Percentiles rank a stretch among this genome's conserved stretches.
Evolutionary conservation across 2,797 vertebrate genomes (phyloP).

Genomic region (Danio aesculapii): DNA sequence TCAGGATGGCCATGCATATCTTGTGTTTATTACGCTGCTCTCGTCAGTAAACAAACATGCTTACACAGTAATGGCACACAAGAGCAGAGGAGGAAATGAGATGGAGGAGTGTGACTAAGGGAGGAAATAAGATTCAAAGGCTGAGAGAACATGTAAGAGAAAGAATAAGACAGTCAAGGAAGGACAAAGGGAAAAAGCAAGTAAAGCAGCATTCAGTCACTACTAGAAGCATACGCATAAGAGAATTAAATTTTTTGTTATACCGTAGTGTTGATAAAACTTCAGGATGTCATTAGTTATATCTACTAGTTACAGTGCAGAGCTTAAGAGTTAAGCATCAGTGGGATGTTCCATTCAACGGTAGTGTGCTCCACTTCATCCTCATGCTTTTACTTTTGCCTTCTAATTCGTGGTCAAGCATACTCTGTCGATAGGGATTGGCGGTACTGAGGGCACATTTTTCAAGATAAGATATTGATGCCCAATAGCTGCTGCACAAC

Average conservation of each 20-base stretch:
- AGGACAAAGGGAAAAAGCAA: neutral
- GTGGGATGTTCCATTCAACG: no score
- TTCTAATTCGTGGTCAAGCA: no score
- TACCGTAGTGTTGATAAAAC: neutral
- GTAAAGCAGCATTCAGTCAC: neutral
- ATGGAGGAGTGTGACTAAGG: conserved; percentile 15
- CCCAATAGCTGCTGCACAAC: no score
- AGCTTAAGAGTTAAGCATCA: no score
- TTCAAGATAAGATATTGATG: no score
- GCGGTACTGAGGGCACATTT: no score
- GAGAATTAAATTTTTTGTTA: neutral
- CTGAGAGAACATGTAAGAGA: neutral
- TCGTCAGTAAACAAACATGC: conserved; percentile 49
- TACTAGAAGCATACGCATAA: neutral
- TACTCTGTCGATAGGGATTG: no score
- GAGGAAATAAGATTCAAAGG: conserved; percentile 10
- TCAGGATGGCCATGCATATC: conserved; percentile 56
- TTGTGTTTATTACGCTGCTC: conserved; percentile 51
- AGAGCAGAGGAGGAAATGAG: conserved; percentile 51
- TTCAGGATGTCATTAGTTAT: neutral
- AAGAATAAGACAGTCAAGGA: neutral
- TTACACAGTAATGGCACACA: conserved; percentile 21
- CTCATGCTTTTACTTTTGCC: no score
- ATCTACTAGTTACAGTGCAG: no score
- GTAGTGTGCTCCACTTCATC: no score